Percentiles rank a stretch among this genome's conserved stretches.
These are phyloP conservation scores for Leptinotarsa juncta DNA, from an alignment of 2,888 invertebrate genomes.

Conservation along the genomic window DNA sequence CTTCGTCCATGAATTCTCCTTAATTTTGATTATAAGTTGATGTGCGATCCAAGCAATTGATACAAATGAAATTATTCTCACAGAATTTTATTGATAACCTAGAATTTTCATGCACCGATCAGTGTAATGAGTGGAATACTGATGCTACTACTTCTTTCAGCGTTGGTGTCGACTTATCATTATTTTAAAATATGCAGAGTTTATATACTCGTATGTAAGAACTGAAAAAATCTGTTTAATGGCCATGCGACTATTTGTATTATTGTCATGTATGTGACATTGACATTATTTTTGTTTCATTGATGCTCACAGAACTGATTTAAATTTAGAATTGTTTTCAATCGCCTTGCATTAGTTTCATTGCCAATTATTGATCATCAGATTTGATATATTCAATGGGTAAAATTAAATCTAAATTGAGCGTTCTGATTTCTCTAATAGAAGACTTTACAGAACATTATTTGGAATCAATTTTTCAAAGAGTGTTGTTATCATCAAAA, in stretches of 20 bases:
- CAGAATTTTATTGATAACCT: no score
- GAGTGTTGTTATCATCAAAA: no score
- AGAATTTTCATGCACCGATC: neutral
- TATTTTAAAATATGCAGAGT: neutral
- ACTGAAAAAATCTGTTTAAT: neutral
- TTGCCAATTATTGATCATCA: constrained; percentile 15
- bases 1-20: no score
- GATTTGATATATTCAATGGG: neutral
- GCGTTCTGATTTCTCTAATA: neutral
- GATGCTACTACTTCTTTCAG: neutral
- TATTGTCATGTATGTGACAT: constrained; percentile 36
- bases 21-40: no score
- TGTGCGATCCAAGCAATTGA: no score
- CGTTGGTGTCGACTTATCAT: neutral
- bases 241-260: constrained; percentile 24
- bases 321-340: constrained; percentile 16
- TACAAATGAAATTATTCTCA: no score
- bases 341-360: constrained; percentile 12
- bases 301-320: constrained; percentile 33
- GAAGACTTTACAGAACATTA: neutral
- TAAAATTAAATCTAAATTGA: neutral
- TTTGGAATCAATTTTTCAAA: no score
- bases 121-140: neutral
- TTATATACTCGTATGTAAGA: neutral
- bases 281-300: constrained; percentile 40